Evolutionary conservation across 2,888 invertebrate species (phyloP), one percentile per base, ranked within the genome.

Genomic region (Syrphus vitripennis): DNA sequence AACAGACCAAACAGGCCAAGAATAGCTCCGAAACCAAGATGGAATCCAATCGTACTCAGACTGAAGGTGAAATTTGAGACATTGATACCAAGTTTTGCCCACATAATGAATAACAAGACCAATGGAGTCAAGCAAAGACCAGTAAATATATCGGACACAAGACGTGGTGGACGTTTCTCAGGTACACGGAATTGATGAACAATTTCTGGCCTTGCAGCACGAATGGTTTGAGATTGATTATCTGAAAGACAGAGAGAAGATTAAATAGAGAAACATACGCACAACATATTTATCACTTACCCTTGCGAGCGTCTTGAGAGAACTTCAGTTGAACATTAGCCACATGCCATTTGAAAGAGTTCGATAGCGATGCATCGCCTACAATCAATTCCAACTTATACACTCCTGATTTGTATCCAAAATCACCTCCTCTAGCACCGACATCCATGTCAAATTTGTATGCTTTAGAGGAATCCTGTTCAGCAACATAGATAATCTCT

Each of bases 361-460:
- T 98, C 88, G 97, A 95, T 82, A 98, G 94, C 6, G 97, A 95
- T 77, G 97, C 95, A 94, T 99, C 99, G 4, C 99, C 99, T 71
- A 99, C 93, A 88, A 98, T 96, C 86, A 99, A 91, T 88, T 96
- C 96, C 87, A 99, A 93, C 84, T 95, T 94, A 93, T 98, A 98
- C 55, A 94, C 92, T 42, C 98, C 99, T 57, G 96, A 96, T 72
- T 94, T 93, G 88, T 95, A 94, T 77, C 94, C 94, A 89, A 99
- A 95, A 90, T 97, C 97, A 89, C 95, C 95, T 16, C 95, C 95
- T 88, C 97, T 95, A 50, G 95, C 94, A 55, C 96, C 96, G 57
- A 98, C 94, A 91, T 97, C 97, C 95, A 99, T 94, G 90, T 98
- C 98, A 88, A 98, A 96, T 93, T 97, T 97, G 92, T 99, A 98